These are phyloP conservation scores for Enteromius anoplus DNA, from an alignment of 2,797 vertebrate genomes.

Conservation along the genomic window DNA sequence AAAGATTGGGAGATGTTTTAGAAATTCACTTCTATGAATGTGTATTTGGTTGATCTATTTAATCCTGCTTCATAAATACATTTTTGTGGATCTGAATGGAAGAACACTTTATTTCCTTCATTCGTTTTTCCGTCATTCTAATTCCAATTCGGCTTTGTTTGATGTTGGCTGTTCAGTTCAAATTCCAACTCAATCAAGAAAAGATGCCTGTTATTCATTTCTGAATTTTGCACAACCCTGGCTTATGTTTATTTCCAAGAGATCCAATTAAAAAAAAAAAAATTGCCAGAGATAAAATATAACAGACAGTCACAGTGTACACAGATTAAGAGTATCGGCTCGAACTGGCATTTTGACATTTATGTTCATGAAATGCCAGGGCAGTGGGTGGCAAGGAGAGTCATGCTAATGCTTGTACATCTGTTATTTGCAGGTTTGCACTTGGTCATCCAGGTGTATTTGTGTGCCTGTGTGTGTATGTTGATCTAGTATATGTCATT, in stretches of 20 bases:
- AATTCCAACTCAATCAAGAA: background rate
- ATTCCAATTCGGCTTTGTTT: background rate
- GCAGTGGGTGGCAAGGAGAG: slow-evolving; percentile 23
- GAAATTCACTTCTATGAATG: background rate
- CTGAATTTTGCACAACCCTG: background rate
- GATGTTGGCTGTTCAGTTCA: background rate
- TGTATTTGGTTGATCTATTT: background rate
- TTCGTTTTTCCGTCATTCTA: background rate
- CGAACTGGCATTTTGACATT: slow-evolving; percentile 28
- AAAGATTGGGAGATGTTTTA: too few relatives aligned
- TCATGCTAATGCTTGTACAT: slow-evolving; percentile 27
- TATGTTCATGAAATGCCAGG: slow-evolving; percentile 46
- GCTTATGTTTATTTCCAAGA: background rate
- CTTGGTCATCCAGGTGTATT: slow-evolving; percentile 42
- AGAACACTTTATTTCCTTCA: background rate
- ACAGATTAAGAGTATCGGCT: slow-evolving; percentile 54
- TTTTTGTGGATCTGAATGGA: background rate
- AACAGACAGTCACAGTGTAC: slow-evolving; percentile 39
- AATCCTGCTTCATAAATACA: background rate
- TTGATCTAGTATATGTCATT: background rate
- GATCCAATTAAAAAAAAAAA: background rate
- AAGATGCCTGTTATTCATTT: background rate
- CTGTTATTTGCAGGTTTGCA: slow-evolving; percentile 57
- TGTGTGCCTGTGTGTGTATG: slow-evolving; percentile 1
- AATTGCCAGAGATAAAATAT: background rate